phyloP scores from a whole-genome alignment of 2,113 vertebrate genomes.

The Oxyura jamaicensis region DNA sequence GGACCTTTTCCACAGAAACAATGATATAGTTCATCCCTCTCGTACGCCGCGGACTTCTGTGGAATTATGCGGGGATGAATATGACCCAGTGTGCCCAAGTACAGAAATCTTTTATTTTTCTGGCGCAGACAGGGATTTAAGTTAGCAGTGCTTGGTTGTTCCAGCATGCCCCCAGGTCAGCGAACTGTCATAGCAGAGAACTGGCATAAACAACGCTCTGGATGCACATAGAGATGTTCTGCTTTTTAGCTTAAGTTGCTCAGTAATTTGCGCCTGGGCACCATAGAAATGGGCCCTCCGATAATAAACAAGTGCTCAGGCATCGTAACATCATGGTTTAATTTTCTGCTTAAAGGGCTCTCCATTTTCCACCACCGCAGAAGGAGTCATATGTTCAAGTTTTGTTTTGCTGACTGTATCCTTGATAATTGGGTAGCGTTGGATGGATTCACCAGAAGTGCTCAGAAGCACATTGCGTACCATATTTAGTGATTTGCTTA shows the following conservation, averaged over 20 bases:
- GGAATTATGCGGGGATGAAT: not conserved
- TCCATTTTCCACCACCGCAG: not conserved
- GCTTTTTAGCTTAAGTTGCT: not conserved
- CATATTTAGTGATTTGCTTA: not conserved
- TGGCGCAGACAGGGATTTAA: slow-evolving; percentile 38
- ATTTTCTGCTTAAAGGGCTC: not conserved
- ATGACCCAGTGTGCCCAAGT: slow-evolving; percentile 20
- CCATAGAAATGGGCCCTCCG: not conserved
- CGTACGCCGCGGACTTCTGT: not conserved
- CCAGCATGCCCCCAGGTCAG: not conserved
- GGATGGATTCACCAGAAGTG: not conserved
- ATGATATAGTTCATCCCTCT: slow-evolving; percentile 12
- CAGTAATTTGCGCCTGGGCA: slow-evolving; percentile 16
- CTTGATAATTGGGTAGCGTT: not conserved
- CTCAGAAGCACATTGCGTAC: not conserved
- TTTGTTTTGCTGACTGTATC: not conserved
- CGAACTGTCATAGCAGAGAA: not conserved
- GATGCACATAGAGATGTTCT: not conserved
- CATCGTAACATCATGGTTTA: not conserved
- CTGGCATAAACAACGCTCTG: not conserved
- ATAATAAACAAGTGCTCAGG: not conserved
- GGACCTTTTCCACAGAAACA: slow-evolving; percentile 27
- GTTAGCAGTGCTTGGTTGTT: slow-evolving; percentile 33
- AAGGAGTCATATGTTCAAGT: not conserved
- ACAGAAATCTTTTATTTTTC: slow-evolving; percentile 40